Conservation (phyloP, 2,797 vertebrate genomes). For the Molothrus aeneus region DNA sequence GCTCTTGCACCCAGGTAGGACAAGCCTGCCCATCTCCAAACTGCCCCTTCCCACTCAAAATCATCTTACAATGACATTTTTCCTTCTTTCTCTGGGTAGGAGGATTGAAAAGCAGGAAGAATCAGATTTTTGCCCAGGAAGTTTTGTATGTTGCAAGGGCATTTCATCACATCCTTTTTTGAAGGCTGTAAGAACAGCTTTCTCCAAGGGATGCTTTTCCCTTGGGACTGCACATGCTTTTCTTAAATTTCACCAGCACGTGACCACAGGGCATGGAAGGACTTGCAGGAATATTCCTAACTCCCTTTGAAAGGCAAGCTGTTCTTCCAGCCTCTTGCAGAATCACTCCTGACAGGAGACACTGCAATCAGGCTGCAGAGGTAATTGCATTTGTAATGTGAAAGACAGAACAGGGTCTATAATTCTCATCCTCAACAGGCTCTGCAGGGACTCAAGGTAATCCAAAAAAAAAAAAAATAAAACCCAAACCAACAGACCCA, state of each 20-base stretch:
- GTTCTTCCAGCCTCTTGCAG: background rate
- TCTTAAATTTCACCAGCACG: background rate
- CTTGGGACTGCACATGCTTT: background rate
- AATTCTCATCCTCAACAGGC: background rate
- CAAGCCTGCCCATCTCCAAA: background rate
- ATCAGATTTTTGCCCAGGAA: background rate
- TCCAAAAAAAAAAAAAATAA: background rate
- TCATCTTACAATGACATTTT: too few species aligned
- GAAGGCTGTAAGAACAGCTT: background rate
- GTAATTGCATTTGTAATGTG: slow-evolving; percentile 18
- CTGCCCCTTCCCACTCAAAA: too few species aligned
- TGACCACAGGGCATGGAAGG: background rate
- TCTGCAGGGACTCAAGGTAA: background rate
- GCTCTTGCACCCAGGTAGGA: too few species aligned
- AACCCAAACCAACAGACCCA: background rate
- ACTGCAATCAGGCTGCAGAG: background rate
- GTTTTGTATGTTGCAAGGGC: background rate
- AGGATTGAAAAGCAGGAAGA: too few species aligned
- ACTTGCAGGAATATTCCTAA: background rate
- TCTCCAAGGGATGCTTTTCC: background rate
- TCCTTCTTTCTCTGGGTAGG: too few species aligned
- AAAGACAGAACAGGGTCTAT: slow-evolving; percentile 2
- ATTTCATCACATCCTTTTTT: background rate
- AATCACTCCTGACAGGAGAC: background rate
- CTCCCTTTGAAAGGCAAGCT: slow-evolving; percentile 29